Conservation (phyloP, 37 sponge, comb jelly and placozoan species). For the Agelas oroides region DNA sequence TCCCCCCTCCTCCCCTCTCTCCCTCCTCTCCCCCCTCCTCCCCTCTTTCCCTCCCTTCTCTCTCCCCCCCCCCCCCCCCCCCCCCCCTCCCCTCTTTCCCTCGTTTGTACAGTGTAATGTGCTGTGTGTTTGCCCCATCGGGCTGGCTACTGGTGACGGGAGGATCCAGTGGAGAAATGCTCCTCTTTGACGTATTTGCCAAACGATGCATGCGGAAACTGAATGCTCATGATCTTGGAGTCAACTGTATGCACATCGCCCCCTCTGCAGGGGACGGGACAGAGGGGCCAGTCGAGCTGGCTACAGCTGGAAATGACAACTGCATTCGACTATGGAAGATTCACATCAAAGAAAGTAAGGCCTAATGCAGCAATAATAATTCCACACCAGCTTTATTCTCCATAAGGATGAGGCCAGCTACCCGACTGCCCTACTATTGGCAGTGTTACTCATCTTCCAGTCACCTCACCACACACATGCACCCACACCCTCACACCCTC, state of each 20-base stretch:
- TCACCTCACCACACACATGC: no score
- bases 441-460: neutral
- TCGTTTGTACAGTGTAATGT: slow-evolving; percentile 27
- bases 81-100: neutral
- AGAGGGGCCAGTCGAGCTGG: neutral
- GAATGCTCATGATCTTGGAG: slow-evolving; percentile 67
- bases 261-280: neutral
- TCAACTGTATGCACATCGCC: slow-evolving; percentile 40
- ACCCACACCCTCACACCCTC: neutral
- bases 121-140: slow-evolving; percentile 65
- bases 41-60: no score
- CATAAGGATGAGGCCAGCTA: neutral
- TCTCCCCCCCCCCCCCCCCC: no score
- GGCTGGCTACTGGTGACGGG: slow-evolving; percentile 69
- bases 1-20: no score
- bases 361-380: no score
- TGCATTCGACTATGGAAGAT: slow-evolving; percentile 52
- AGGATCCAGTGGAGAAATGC: slow-evolving; percentile 50
- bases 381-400: no score
- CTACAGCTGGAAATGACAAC: slow-evolving; percentile 45
- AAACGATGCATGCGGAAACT: neutral
- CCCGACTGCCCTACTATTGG: neutral
- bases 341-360: neutral
- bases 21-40: no score
- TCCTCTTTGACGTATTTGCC: slow-evolving; percentile 58